phyloP scores from a whole-genome alignment of 2,888 invertebrate species.

The Pammene aurita region DNA sequence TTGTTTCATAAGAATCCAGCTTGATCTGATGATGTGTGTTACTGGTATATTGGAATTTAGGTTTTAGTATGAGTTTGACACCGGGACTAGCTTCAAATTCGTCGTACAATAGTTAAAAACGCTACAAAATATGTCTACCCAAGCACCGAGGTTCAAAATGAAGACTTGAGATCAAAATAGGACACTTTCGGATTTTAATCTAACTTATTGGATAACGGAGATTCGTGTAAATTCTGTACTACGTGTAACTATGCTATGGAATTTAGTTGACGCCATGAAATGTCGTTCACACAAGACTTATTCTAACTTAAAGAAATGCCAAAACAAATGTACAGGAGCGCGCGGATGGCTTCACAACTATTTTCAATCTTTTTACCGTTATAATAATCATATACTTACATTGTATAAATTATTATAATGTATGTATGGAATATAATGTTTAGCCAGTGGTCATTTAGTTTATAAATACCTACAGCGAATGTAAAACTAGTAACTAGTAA shows the following conservation, averaged over 20 bases:
- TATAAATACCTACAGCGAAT: no score
- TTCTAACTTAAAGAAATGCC: constrained; percentile 36
- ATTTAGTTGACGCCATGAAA: constrained; percentile 27
- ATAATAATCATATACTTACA: background rate
- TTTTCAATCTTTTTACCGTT: background rate
- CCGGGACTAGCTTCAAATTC: constrained; percentile 25
- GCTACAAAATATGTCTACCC: constrained; percentile 58
- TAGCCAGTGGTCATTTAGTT: no score
- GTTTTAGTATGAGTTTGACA: constrained; percentile 11
- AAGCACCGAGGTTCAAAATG: constrained; percentile 64
- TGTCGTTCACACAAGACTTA: constrained; percentile 32
- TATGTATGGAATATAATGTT: background rate
- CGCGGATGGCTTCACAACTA: constrained; percentile 6
- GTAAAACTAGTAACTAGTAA: no score
- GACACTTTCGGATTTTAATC: constrained; percentile 48
- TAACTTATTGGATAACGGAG: constrained; percentile 35
- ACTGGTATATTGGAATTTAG: constrained; percentile 7
- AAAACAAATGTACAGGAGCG: constrained; percentile 34
- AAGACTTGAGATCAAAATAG: constrained; percentile 70
- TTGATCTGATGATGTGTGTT: background rate
- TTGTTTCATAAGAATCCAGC: background rate
- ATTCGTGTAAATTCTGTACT: constrained; percentile 31
- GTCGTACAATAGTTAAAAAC: constrained; percentile 36
- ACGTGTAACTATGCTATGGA: constrained; percentile 25
- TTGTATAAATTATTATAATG: background rate